Evolutionary conservation across 2,113 vertebrate genomes (phyloP).

Genomic region (Rhadina sibilatrix): DNA sequence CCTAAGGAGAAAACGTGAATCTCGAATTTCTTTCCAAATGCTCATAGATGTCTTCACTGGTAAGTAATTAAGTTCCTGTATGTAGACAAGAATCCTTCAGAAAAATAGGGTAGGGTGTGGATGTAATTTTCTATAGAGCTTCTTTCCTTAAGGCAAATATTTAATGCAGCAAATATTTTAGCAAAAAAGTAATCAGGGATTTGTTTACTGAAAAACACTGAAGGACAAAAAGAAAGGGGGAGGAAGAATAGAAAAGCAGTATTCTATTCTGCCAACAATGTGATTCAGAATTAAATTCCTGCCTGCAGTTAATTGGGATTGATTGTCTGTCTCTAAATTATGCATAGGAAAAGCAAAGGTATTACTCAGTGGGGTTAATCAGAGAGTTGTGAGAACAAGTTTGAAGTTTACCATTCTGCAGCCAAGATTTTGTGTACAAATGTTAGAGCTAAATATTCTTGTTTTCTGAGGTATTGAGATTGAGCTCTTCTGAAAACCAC

Average conservation of each 20-base stretch:
- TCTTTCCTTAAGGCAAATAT: neutral
- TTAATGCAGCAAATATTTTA: neutral
- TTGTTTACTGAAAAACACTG: neutral
- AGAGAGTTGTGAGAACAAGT: neutral
- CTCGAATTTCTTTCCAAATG: neutral
- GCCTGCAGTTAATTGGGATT: neutral
- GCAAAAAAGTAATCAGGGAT: neutral
- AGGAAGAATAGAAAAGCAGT: fast-evolving
- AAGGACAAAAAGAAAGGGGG: neutral
- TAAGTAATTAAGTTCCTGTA: conserved; percentile 1
- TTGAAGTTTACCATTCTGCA: neutral
- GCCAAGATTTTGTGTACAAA: neutral
- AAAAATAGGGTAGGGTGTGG: neutral
- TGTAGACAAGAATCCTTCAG: neutral
- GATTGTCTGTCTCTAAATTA: neutral
- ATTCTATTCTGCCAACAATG: neutral
- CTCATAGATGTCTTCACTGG: neutral
- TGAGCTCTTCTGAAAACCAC: neutral
- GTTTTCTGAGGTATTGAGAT: neutral
- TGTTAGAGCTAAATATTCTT: neutral
- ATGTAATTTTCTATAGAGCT: neutral
- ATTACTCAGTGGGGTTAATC: neutral
- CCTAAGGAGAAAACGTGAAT: neutral
- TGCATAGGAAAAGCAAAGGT: neutral
- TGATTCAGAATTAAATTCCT: neutral